These are phyloP conservation scores for Laspeyria flexula DNA, from an alignment of 2,888 invertebrate genomes.

Conservation along the genomic window DNA sequence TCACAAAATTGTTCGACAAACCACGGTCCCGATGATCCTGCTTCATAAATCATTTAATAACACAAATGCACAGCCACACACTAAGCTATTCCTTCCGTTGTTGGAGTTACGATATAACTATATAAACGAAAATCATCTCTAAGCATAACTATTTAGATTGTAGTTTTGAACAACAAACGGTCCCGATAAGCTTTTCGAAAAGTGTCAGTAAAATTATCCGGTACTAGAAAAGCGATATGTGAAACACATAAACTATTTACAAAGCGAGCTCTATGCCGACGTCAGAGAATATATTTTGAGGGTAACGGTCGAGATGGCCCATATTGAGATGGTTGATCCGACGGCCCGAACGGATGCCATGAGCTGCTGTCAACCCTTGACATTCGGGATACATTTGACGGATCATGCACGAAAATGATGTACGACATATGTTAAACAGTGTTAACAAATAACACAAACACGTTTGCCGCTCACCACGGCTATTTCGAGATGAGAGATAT, in stretches of 20 bases:
- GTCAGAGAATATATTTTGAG: conserved; percentile 49
- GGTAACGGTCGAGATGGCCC: conserved; percentile 31
- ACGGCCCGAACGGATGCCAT: conserved; percentile 75
- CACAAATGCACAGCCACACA: conserved; percentile 84
- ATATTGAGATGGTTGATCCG: conserved; percentile 67
- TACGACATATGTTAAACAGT: conserved; percentile 61
- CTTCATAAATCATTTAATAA: conserved; percentile 86
- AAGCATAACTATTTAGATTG: conserved; percentile 26
- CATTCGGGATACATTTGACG: conserved; percentile 78
- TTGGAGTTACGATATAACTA: conserved; percentile 55
- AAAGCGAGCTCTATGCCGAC: conserved; percentile 50
- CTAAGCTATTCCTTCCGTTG: conserved; percentile 83
- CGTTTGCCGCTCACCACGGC: conserved; percentile 35
- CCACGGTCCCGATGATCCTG: conserved; percentile 71
- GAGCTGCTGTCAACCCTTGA: conserved; percentile 83
- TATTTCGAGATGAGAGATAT: conserved; percentile 26
- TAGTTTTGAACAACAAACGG: conserved; percentile 30
- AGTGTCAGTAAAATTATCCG: conserved; percentile 49
- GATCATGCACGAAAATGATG: conserved; percentile 76
- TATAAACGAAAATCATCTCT: conserved; percentile 47
- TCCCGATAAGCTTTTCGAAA: conserved; percentile 59
- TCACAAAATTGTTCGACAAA: conserved; percentile 61
- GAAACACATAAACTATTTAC: conserved; percentile 35
- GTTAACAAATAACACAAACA: conserved; percentile 43
- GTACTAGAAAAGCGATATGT: conserved; percentile 63